These are phyloP conservation scores for Nannoperca obscura DNA, from an alignment of 2,797 vertebrate species.

Conservation along the genomic window DNA sequence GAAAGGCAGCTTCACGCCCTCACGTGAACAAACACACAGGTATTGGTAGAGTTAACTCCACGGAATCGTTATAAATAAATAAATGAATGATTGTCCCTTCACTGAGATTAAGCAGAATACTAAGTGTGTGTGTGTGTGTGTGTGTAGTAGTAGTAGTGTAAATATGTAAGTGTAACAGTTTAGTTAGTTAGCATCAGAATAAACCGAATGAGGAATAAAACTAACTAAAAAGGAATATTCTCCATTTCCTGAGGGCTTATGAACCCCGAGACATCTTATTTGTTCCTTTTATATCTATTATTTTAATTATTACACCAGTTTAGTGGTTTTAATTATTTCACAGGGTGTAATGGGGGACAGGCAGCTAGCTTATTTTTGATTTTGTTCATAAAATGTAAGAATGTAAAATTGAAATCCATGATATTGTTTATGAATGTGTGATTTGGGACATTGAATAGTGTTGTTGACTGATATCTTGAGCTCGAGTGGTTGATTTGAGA, in stretches of 20 bases:
- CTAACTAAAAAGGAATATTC: neutral
- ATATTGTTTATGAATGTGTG: neutral
- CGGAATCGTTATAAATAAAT: slow-evolving; percentile 55
- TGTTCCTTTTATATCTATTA: neutral
- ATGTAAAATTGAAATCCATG: neutral
- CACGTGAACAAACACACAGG: slow-evolving; percentile 40
- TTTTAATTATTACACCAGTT: neutral
- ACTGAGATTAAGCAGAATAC: slow-evolving; percentile 53
- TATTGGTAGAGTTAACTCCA: slow-evolving; percentile 43
- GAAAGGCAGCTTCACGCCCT: slow-evolving; percentile 49
- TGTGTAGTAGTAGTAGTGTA: neutral
- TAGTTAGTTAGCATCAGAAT: slow-evolving; percentile 32
- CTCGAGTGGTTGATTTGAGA: neutral
- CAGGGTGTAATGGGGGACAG: neutral
- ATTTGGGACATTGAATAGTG: neutral
- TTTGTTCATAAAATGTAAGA: too few species aligned
- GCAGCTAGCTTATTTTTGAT: neutral
- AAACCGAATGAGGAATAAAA: slow-evolving; percentile 6
- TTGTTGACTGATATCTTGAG: neutral
- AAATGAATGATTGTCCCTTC: slow-evolving; percentile 40
- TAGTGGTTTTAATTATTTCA: neutral
- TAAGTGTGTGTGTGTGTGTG: neutral
- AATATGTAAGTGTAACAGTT: slow-evolving; percentile 32
- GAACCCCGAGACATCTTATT: neutral
- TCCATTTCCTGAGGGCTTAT: neutral